Evolutionary conservation across 2,888 invertebrate genomes (phyloP).

Genomic region (Oscheius onirici): DNA sequence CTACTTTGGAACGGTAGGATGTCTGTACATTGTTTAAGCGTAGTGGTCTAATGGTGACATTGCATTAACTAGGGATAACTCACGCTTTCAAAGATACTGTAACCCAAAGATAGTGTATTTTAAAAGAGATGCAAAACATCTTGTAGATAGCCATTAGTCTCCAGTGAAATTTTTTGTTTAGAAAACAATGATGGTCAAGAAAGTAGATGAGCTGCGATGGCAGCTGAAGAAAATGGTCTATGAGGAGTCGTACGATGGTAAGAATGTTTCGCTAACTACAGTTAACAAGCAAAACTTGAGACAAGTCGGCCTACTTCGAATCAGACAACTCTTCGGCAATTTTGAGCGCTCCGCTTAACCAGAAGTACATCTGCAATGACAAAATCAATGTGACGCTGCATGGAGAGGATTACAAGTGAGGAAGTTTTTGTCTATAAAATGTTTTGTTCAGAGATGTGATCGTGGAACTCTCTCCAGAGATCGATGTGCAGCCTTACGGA

Average conservation of each 20-base stretch:
- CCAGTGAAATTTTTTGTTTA: too few relatives aligned
- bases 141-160: too few relatives aligned
- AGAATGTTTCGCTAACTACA: too few relatives aligned
- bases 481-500: slow-evolving; percentile 65
- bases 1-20: slow-evolving; percentile 41
- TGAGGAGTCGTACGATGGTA: slow-evolving; percentile 57
- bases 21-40: background rate
- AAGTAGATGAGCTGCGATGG: slow-evolving; percentile 66
- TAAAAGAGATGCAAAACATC: too few relatives aligned
- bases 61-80: too few relatives aligned
- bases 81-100: too few relatives aligned
- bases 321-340: slow-evolving; percentile 60
- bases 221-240: slow-evolving; percentile 58
- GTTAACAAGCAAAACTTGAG: slow-evolving; percentile 29
- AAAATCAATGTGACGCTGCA: slow-evolving; percentile 62
- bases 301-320: slow-evolving; percentile 50
- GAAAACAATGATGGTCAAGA: slow-evolving; percentile 48
- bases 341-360: slow-evolving; percentile 64
- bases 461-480: slow-evolving; percentile 63
- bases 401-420: slow-evolving; percentile 52
- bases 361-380: slow-evolving; percentile 68
- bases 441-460: slow-evolving; percentile 53
- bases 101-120: too few relatives aligned
- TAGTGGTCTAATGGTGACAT: background rate
- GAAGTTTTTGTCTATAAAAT: background rate